Evolutionary conservation across 2,113 vertebrate species (phyloP).

Genomic region (Solea solea): DNA sequence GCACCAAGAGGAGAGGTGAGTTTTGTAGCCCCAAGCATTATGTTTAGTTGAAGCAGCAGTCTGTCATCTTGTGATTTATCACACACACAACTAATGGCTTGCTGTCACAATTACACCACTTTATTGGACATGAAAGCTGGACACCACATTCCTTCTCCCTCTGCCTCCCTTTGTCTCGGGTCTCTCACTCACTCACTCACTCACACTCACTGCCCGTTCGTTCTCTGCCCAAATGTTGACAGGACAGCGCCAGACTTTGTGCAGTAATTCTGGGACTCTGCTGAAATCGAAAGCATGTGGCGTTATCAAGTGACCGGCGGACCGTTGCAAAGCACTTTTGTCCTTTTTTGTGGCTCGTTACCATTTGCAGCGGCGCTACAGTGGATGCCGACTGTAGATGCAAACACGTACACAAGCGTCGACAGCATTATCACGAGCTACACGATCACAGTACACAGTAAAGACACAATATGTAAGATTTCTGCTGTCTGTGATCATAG

Average conservation of each 20-base stretch:
- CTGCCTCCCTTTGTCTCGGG: not conserved
- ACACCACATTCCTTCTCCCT: slow-evolving; percentile 31
- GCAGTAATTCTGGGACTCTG: slow-evolving; percentile 43
- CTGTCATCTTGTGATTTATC: slow-evolving; percentile 80
- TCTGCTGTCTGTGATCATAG: too few species aligned
- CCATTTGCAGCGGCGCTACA: not conserved
- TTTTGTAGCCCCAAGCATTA: slow-evolving; percentile 63
- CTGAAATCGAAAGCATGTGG: slow-evolving; percentile 52
- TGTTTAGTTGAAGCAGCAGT: slow-evolving; percentile 76
- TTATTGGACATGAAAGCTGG: slow-evolving; percentile 72
- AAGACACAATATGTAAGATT: too few species aligned
- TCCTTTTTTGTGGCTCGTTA: not conserved
- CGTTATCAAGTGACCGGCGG: slow-evolving; percentile 17
- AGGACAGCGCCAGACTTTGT: slow-evolving; percentile 52
- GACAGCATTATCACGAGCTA: not conserved
- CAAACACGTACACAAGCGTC: not conserved
- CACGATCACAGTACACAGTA: too few species aligned
- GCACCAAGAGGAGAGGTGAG: slow-evolving; percentile 27
- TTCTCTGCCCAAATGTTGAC: slow-evolving; percentile 52
- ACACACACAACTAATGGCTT: slow-evolving; percentile 63
- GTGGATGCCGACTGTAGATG: not conserved
- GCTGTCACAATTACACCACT: slow-evolving; percentile 71
- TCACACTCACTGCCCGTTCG: slow-evolving; percentile 7
- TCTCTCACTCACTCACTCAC: not conserved
- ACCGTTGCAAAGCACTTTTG: not conserved